Base-by-base conservation (phyloP, 2,888 invertebrate species). In the Cerastis leucographa region DNA sequence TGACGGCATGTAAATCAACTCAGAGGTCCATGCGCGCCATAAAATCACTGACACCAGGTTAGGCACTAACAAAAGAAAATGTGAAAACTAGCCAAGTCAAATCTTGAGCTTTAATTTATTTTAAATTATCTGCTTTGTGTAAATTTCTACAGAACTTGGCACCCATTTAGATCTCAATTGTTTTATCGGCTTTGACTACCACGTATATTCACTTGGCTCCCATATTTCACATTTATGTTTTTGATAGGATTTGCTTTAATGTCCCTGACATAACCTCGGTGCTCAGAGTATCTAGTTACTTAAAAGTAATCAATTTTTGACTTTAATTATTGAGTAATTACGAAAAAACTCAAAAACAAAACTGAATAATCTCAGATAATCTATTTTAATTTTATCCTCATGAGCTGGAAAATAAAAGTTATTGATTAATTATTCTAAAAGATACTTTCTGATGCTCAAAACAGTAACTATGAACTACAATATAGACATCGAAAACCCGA, bases 401-500 rank as follows among this genome's bases (percentile, higher is more conserved):
- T 12, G 6, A 12, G 1, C 12, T 25, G 12, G n/a, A 54, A 54
- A 51, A 1, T 9, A 7, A 25, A 54, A n/a, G 0, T 54, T n/a
- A 22, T n/a, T 54, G 54, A 54, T n/a, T 0, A n/a, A 54, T n/a
- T 54, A 11, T 54, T 54, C n/a, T 54, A 54, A n/a, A 54, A 25
- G 3, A 66, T 11, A 40, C 17, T 44, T 61, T 67, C 19, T 51
- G 49, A 29, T 25, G 17, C 51, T 29, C 11, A 17, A 25, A 72
- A 22, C n/a, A 0, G 4, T 25, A 12, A 40, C 56, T 22, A 5
- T 19, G 25, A 8, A 40, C 25, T 79, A 79, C 1, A n/a, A 19
- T 6, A 42, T 29, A n/a, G 35, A n/a, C 19, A 17, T 54, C 42
- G 40, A 54, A 71, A 89, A 88, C 0, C 88, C 90, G 72, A 90